Evolutionary conservation across 2,113 vertebrate genomes (phyloP).

Genomic region (Psilopogon haemacephalus): DNA sequence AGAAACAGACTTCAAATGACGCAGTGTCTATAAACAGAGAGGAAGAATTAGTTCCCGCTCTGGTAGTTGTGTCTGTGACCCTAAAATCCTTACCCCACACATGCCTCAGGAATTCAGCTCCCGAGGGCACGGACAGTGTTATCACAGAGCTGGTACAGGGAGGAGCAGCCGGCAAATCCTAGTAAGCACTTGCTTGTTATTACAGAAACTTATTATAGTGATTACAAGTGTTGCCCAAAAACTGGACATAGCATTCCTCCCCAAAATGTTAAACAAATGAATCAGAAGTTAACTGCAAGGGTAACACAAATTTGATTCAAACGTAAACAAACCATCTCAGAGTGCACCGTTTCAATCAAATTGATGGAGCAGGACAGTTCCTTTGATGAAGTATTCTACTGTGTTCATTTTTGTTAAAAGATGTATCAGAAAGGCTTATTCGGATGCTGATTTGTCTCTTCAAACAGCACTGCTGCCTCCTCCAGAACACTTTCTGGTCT

Average conservation of each 20-base stretch:
- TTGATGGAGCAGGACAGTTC: not conserved
- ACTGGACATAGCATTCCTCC: not conserved
- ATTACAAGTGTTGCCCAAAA: not conserved
- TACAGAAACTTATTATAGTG: not conserved
- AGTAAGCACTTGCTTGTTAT: not conserved
- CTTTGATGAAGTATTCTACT: not conserved
- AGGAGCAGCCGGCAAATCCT: not conserved
- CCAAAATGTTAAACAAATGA: not conserved
- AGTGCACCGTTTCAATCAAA: not conserved
- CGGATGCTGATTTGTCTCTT: constrained; percentile 9
- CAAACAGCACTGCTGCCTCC: constrained; percentile 32
- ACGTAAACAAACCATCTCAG: not conserved
- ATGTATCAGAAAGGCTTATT: constrained; percentile 2
- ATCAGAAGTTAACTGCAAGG: not conserved
- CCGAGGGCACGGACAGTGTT: not conserved
- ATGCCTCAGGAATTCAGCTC: not conserved
- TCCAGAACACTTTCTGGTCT: constrained; percentile 25
- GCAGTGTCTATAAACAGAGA: constrained; percentile 11
- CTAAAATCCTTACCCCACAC: not conserved
- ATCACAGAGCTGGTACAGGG: not conserved
- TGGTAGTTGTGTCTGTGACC: not conserved
- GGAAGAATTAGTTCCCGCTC: not conserved
- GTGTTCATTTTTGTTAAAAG: constrained; percentile 11
- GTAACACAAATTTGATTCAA: not conserved
- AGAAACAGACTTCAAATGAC: constrained; percentile 20